A percentile compares a stretch with the other conserved stretches of the same genome.
Evolutionary conservation across 2,113 vertebrate species (phyloP).

Genomic region (Pungitius pungitius): DNA sequence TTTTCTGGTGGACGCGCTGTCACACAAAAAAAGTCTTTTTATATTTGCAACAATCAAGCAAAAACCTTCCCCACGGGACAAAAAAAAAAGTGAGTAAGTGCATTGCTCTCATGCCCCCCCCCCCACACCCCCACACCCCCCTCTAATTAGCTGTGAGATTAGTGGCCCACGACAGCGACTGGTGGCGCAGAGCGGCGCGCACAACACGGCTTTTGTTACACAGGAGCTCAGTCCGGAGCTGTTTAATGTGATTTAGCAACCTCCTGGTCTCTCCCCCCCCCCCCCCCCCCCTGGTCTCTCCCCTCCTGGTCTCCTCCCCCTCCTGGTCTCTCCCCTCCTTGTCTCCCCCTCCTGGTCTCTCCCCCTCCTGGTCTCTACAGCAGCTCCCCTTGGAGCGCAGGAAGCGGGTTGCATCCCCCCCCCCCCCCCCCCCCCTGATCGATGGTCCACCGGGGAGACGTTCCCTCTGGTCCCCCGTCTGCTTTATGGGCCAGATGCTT

Average conservation of each 20-base stretch:
- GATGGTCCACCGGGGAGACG: too few species aligned
- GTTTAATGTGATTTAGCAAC: constrained; percentile 70
- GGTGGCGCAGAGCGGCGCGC: constrained; percentile 34
- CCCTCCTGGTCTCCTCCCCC: too few species aligned
- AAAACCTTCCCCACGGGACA: not conserved
- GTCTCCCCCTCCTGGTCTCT: too few species aligned
- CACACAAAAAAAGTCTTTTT: not conserved
- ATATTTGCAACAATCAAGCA: not conserved
- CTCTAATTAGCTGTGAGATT: constrained; percentile 71
- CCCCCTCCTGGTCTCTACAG: too few species aligned
- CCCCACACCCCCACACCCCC: constrained; percentile 34
- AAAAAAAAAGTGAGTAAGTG: not conserved
- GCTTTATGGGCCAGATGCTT: too few species aligned
- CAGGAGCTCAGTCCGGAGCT: constrained; percentile 32
- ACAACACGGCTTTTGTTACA: constrained; percentile 73
- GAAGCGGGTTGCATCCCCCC: too few species aligned
- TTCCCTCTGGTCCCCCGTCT: too few species aligned
- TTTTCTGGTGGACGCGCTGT: not conserved
- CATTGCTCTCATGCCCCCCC: constrained; percentile 52
- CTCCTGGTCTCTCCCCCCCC: constrained; percentile 14
- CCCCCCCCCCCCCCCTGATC: too few species aligned
- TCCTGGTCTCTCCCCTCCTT: too few species aligned
- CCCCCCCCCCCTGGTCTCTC: too few species aligned
- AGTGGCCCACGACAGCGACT: constrained; percentile 48
- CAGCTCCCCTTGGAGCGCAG: too few species aligned